Evolutionary conservation across 2,797 vertebrate genomes (phyloP).

Genomic region (Pogonophryne albipinna): DNA sequence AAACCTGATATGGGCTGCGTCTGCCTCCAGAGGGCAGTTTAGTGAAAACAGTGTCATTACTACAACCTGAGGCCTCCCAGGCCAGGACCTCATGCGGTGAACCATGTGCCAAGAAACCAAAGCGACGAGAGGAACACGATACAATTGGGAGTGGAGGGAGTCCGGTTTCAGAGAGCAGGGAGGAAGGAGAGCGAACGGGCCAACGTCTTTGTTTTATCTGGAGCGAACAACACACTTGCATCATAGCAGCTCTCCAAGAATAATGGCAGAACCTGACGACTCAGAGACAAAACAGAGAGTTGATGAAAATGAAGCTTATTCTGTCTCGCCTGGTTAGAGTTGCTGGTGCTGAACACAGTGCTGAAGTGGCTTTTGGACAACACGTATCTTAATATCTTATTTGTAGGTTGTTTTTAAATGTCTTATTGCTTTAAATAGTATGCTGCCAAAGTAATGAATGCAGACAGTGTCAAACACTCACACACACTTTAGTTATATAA

Average conservation of each 20-base stretch:
- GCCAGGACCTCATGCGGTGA: slow-evolving; percentile 64
- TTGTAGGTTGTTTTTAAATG: slow-evolving; percentile 27
- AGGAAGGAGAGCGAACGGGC: slow-evolving; percentile 24
- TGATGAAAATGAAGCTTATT: slow-evolving; percentile 66
- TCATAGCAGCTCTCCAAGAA: slow-evolving; percentile 76
- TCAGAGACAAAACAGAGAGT: slow-evolving; percentile 74
- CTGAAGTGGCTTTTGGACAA: slow-evolving; percentile 43
- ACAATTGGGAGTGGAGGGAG: slow-evolving; percentile 53
- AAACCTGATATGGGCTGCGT: slow-evolving; percentile 66
- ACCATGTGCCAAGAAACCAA: slow-evolving; percentile 52
- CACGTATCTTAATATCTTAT: slow-evolving; percentile 21
- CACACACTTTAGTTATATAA: slow-evolving; percentile 6
- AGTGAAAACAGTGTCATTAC: slow-evolving; percentile 73
- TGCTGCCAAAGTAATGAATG: slow-evolving; percentile 14
- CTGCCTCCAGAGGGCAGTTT: slow-evolving; percentile 56
- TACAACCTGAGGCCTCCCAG: slow-evolving; percentile 70
- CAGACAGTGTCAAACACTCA: slow-evolving; percentile 21
- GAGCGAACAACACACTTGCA: slow-evolving; percentile 67
- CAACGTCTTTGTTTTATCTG: slow-evolving; percentile 73
- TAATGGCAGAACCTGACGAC: slow-evolving; percentile 76
- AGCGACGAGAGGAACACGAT: slow-evolving; percentile 56
- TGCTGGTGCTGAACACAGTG: not conserved
- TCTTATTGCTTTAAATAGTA: not conserved
- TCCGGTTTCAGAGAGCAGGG: slow-evolving; percentile 52
- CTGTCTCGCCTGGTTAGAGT: slow-evolving; percentile 55